Evolutionary conservation across 2,797 vertebrate genomes (phyloP).

Genomic region (Diplodus puntazzo): DNA sequence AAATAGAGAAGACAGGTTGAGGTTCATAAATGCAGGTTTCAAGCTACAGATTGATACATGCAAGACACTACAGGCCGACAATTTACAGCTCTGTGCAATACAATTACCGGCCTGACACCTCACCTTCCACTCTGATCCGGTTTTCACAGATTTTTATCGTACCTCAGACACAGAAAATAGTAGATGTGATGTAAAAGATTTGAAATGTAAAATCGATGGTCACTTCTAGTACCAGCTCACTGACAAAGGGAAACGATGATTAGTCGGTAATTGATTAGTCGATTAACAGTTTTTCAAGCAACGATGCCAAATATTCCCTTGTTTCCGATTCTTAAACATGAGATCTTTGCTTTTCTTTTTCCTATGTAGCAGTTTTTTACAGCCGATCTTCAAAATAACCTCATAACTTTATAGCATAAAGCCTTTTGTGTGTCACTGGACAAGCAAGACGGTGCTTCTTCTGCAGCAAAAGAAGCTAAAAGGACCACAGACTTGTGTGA

Average conservation of each 20-base stretch:
- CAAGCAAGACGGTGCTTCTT: no score
- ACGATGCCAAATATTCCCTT: no score
- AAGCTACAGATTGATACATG: slow-evolving; percentile 26
- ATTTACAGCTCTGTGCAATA: slow-evolving; percentile 1
- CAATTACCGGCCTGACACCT: background rate
- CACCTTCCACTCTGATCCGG: background rate
- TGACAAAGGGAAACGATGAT: background rate
- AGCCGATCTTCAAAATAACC: no score
- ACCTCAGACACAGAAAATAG: slow-evolving; percentile 9
- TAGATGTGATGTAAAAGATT: background rate
- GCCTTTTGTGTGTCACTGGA: no score
- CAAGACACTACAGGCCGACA: slow-evolving; percentile 1
- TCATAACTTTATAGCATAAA: no score
- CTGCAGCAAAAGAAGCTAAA: no score
- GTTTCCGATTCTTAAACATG: no score
- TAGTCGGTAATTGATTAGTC: background rate
- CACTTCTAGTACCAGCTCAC: background rate
- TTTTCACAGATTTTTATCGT: background rate
- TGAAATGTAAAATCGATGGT: background rate
- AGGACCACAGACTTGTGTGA: no score
- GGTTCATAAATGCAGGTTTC: slow-evolving; percentile 38
- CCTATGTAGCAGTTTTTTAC: no score
- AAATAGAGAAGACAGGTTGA: slow-evolving; percentile 42
- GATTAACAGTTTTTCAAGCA: background rate
- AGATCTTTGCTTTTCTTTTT: no score